Evolutionary conservation across 2,888 invertebrate genomes (phyloP), one percentile per base, ranked within the genome.

Genomic region (Branchipolynoe longqiensis): DNA sequence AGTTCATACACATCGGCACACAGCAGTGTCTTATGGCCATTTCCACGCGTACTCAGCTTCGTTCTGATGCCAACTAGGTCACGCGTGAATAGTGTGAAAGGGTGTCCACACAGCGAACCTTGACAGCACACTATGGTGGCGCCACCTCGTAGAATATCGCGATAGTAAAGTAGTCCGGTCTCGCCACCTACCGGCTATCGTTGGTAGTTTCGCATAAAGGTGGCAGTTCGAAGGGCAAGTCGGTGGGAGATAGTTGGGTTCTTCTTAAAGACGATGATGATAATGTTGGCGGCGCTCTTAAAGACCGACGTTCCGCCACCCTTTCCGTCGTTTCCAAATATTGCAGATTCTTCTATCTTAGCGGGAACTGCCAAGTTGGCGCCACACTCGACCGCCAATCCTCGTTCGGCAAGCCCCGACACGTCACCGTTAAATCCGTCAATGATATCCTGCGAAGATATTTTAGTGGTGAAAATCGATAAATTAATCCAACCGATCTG

Each of bases 291-390:
- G 18, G n/a, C 14, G 33, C 69, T 69, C 69, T 69, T 64, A 33
- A 64, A 84, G 54, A 69, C 69, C 18, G 62, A 69, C 0, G 62
- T 48, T 1, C 84, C 84, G 8, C 69, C 69, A 3, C 69, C 69
- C n/a, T 73, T n/a, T 25, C 84, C 84, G 36, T 84, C 84, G 22
- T 62, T 84, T 1, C 78, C 78, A 48, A 48, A 78, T 25, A 78
- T 41, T 25, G 78, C 78, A 25, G 25, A 25, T 2, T 78, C 48
- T 18, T 78, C 78, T 48, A 78, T 41, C 78, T 78, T 78, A 1
- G 48, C 78, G 41, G 78, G 78, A 3, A 78, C 78, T 6, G 78
- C 41, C 28, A 22, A 33, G 25, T 54, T 41, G 6, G 54, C 78
- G 3, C 78, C 78, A n/a, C 78, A 78, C 12, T 22, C 78, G 14